phyloP scores from a whole-genome alignment of 1,140 invertebrate genomes.

The Zeugodacus cucurbitae region DNA sequence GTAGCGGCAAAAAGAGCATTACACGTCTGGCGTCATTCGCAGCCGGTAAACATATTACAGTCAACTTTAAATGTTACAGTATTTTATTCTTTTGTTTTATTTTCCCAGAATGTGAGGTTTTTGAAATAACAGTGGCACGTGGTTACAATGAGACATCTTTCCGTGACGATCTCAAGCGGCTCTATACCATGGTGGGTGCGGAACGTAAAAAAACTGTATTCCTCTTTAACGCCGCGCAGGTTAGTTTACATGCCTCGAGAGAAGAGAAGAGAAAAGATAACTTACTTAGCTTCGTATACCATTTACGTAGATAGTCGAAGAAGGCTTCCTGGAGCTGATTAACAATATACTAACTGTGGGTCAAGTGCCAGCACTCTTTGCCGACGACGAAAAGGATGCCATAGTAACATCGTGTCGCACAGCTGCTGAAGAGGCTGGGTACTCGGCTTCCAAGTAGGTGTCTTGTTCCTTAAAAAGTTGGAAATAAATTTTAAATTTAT shows the following conservation, averaged over 20 bases:
- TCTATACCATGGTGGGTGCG: slow-evolving; percentile 79
- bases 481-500: background rate
- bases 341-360: slow-evolving; percentile 91
- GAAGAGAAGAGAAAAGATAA: background rate
- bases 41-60: slow-evolving; percentile 68
- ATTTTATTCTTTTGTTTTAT: background rate
- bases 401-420: slow-evolving; percentile 77
- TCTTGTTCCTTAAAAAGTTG: background rate
- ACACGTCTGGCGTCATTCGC: slow-evolving; percentile 79
- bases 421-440: slow-evolving; percentile 76
- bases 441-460: slow-evolving; percentile 75
- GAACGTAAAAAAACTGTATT: slow-evolving; percentile 84
- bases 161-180: slow-evolving; percentile 84
- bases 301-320: slow-evolving; percentile 71
- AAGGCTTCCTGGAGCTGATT: slow-evolving; percentile 88
- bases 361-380: slow-evolving; percentile 84
- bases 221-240: slow-evolving; percentile 84
- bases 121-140: slow-evolving; percentile 83
- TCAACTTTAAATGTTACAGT: background rate
- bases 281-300: background rate
- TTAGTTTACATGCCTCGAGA: slow-evolving; percentile 51
- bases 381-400: slow-evolving; percentile 86
- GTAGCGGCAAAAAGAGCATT: slow-evolving; percentile 84
- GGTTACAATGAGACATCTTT: slow-evolving; percentile 86
- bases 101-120: slow-evolving; percentile 76